Percentiles rank a stretch among this genome's conserved stretches.
Evolutionary conservation across 2,113 vertebrate genomes (phyloP).

Genomic region (Hemicordylus capensis): DNA sequence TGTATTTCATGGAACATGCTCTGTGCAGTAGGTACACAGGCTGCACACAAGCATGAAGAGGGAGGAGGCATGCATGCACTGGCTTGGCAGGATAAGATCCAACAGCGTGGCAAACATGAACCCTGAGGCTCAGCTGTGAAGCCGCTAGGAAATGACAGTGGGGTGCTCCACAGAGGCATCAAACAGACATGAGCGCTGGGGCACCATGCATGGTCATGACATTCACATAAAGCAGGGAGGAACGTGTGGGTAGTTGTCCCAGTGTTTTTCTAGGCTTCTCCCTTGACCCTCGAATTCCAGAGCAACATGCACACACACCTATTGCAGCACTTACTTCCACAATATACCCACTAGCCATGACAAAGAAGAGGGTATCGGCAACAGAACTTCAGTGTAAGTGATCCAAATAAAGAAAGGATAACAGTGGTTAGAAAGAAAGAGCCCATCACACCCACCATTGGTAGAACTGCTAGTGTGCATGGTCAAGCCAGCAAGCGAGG

Average conservation of each 20-base stretch:
- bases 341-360: background rate
- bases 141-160: background rate
- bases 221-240: background rate
- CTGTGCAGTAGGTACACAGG: background rate
- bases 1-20: background rate
- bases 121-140: background rate
- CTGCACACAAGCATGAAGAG: background rate
- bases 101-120: background rate
- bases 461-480: background rate
- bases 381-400: background rate
- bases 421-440: background rate
- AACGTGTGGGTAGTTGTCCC: background rate
- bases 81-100: background rate
- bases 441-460: background rate
- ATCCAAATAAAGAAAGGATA: background rate
- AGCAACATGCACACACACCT: background rate
- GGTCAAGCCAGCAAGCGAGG: background rate
- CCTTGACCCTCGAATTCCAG: background rate
- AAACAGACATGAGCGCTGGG: background rate
- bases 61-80: background rate
- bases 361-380: background rate
- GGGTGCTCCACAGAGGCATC: background rate
- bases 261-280: background rate
- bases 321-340: background rate
- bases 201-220: background rate